A percentile compares a stretch with the other conserved stretches of the same genome.
phyloP scores from a whole-genome alignment of 2,888 invertebrate genomes.

The Stenurella melanura region DNA sequence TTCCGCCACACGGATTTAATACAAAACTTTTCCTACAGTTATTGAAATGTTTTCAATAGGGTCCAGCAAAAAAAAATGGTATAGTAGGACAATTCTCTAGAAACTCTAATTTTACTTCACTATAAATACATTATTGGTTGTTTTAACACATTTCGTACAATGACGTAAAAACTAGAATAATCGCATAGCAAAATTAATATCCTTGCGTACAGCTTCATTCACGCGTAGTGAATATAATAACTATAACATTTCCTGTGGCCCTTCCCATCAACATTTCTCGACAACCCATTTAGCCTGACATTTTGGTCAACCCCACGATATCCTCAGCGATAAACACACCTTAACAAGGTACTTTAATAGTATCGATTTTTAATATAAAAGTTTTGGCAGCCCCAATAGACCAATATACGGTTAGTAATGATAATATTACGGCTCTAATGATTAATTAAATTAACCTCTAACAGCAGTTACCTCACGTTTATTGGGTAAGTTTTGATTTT shows the following conservation, averaged over 20 bases:
- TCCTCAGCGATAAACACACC: slow-evolving; percentile 47
- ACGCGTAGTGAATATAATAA: slow-evolving; percentile 34
- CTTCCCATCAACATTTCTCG: slow-evolving; percentile 35
- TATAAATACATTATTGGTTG: too few relatives aligned
- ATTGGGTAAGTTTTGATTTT: slow-evolving; percentile 35
- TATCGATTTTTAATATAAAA: slow-evolving; percentile 48
- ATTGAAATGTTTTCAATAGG: too few relatives aligned
- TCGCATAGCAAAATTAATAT: background rate
- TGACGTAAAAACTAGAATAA: background rate
- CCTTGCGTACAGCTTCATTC: slow-evolving; percentile 7
- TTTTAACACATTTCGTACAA: too few relatives aligned
- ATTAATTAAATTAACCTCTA: slow-evolving; percentile 48
- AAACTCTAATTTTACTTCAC: too few relatives aligned
- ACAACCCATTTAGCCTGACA: slow-evolving; percentile 35
- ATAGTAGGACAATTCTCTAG: too few relatives aligned
- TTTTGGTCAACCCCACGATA: slow-evolving; percentile 44
- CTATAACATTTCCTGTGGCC: slow-evolving; percentile 33
- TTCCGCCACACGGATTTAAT: too few relatives aligned
- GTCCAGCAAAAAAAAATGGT: too few relatives aligned
- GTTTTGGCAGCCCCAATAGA: slow-evolving; percentile 39
- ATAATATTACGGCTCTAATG: slow-evolving; percentile 48
- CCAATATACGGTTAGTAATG: slow-evolving; percentile 42
- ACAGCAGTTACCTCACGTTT: slow-evolving; percentile 40
- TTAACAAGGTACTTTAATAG: slow-evolving; percentile 42
- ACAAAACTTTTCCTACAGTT: too few relatives aligned